Percentiles rank a stretch among this genome's conserved stretches.
phyloP scores from a whole-genome alignment of 2,888 invertebrate species.

The Amphipyra berbera region DNA sequence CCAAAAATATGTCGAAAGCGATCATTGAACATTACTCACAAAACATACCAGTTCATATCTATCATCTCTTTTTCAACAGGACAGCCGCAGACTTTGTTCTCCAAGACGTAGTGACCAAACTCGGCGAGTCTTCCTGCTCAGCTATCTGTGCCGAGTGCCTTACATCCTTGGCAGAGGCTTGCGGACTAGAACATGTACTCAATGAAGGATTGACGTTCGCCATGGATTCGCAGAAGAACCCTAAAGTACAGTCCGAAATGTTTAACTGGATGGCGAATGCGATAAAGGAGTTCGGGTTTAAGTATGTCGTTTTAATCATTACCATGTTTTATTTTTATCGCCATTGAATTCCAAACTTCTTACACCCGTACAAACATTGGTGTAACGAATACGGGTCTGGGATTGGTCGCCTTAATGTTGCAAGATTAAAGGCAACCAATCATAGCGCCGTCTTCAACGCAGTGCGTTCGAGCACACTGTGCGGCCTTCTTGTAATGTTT shows the following conservation, averaged over 20 bases:
- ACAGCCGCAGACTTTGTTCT: constrained; percentile 93
- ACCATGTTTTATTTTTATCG: neutral
- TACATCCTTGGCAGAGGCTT: constrained; percentile 94
- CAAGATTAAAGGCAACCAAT: no score
- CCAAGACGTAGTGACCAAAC: constrained; percentile 95
- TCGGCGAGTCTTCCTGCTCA: constrained; percentile 95
- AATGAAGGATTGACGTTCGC: constrained; percentile 93
- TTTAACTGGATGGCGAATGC: constrained; percentile 94
- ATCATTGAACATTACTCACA: neutral
- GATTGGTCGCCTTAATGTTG: no score
- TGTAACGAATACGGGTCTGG: no score
- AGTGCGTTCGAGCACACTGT: no score
- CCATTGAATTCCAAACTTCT: no score
- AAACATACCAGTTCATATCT: neutral
- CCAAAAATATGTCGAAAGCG: no score
- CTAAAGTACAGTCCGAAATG: constrained; percentile 96
- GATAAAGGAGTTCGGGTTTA: constrained; percentile 96
- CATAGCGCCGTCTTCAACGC: no score
- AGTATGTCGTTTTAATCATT: constrained; percentile 85
- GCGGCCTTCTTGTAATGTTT: no score
- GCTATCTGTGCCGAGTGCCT: constrained; percentile 92
- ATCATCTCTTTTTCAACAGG: constrained; percentile 69
- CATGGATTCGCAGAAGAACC: constrained; percentile 95
- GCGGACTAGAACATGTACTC: constrained; percentile 93
- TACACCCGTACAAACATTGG: no score